Percentiles rank a stretch among this genome's conserved stretches.
phyloP scores from a whole-genome alignment of 2,797 vertebrate species.

The Helicolenus hilgendorfi region DNA sequence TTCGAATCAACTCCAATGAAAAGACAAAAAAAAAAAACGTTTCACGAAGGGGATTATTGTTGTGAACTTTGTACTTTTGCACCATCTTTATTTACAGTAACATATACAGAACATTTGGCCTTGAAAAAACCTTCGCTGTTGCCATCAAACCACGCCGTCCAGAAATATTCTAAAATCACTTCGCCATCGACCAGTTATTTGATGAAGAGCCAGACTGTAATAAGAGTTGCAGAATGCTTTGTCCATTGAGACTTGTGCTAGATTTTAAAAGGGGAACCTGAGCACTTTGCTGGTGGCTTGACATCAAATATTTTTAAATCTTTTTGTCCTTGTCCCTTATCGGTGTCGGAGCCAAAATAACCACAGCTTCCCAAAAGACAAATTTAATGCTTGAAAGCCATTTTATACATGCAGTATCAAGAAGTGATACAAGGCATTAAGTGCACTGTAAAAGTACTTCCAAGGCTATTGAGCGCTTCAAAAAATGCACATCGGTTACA shows the following conservation, averaged over 20 bases:
- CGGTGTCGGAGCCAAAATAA: conserved; percentile 44
- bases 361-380: conserved; percentile 26
- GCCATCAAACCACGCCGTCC: background rate
- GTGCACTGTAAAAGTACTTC: background rate
- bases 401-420: background rate
- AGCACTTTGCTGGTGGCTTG: conserved; percentile 31
- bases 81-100: background rate
- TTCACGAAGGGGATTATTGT: background rate
- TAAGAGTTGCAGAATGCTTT: conserved; percentile 14
- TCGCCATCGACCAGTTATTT: conserved; percentile 40
- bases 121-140: conserved; percentile 2
- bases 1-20: background rate
- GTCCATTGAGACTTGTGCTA: conserved; percentile 25
- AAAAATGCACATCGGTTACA: background rate
- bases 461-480: background rate
- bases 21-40: background rate
- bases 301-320: conserved; percentile 38
- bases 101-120: background rate
- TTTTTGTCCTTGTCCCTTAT: conserved; percentile 38
- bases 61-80: background rate
- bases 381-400: background rate
- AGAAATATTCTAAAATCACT: conserved; percentile 36
- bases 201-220: conserved; percentile 36
- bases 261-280: conserved; percentile 46
- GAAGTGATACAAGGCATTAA: background rate